Evolutionary conservation across 1,140 invertebrate species (phyloP).

Genomic region (Cheumatopsyche charites): DNA sequence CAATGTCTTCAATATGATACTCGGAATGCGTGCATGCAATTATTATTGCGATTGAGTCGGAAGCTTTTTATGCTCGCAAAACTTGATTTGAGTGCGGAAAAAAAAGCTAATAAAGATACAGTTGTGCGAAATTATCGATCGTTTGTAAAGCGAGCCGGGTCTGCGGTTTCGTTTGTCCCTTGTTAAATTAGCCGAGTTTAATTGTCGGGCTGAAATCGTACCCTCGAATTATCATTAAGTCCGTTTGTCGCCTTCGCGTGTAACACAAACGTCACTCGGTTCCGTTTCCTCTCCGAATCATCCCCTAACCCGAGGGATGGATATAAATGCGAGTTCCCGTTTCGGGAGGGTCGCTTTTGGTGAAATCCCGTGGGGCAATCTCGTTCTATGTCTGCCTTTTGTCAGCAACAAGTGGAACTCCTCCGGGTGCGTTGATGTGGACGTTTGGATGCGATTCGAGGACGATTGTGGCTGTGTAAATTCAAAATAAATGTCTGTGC

Average conservation of each 20-base stretch:
- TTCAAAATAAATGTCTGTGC: no score
- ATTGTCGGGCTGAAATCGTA: slow-evolving; percentile 11
- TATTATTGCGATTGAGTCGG: no score
- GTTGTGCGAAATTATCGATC: not conserved
- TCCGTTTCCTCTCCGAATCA: not conserved
- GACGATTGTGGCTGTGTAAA: no score
- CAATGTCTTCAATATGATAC: no score
- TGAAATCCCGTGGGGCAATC: slow-evolving; percentile 25
- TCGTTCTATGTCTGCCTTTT: slow-evolving; percentile 36
- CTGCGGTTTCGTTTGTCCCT: not conserved
- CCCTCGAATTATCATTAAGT: slow-evolving; percentile 49
- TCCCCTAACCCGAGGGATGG: not conserved
- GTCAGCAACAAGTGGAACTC: slow-evolving; percentile 47
- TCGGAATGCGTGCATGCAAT: no score
- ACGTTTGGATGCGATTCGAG: not conserved
- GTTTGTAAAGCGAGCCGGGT: slow-evolving; percentile 36
- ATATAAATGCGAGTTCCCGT: slow-evolving; percentile 15
- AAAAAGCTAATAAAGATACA: no score
- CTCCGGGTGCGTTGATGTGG: slow-evolving; percentile 27
- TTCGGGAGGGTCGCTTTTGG: slow-evolving; percentile 25
- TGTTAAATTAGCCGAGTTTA: not conserved
- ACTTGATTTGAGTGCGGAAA: no score
- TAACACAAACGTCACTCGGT: slow-evolving; percentile 45
- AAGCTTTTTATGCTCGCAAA: no score
- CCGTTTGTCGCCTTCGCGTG: slow-evolving; percentile 44